These are phyloP conservation scores for Simalia tracyae DNA, from an alignment of 2,797 vertebrate genomes.

Conservation along the genomic window DNA sequence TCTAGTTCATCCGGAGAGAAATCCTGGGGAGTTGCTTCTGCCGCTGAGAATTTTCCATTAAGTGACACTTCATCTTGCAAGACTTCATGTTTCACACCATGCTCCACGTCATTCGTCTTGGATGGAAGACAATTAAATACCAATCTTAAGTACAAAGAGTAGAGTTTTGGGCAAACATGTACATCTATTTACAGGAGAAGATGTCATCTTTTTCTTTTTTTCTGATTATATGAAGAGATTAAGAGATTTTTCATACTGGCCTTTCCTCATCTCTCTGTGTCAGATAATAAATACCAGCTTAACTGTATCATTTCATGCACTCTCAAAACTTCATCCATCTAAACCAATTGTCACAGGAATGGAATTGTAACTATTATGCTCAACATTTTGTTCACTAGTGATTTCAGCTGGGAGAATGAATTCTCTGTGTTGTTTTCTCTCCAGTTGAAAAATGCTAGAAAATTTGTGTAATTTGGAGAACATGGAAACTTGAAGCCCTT, in stretches of 20 bases:
- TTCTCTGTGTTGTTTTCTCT: background rate
- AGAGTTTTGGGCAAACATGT: too few relatives aligned
- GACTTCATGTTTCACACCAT: conserved; percentile 78
- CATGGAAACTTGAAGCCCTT: background rate
- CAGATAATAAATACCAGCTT: background rate
- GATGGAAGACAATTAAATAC: conserved; percentile 38
- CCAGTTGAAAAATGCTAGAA: background rate
- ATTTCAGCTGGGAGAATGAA: background rate
- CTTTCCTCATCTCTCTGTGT: background rate
- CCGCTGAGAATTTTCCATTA: conserved; percentile 76
- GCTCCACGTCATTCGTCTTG: conserved; percentile 73
- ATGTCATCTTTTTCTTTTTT: too few relatives aligned
- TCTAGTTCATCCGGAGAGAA: conserved; percentile 72
- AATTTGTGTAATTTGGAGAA: too few relatives aligned
- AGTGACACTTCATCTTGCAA: conserved; percentile 68
- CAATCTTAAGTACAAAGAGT: background rate
- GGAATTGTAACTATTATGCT: background rate
- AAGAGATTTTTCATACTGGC: background rate
- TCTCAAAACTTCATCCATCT: too few relatives aligned
- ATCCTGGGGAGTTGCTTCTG: conserved; percentile 46
- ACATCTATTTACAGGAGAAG: background rate
- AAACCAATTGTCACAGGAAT: background rate
- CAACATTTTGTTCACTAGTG: background rate
- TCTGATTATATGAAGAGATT: too few relatives aligned
- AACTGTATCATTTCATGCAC: background rate